Conservation (phyloP, 1,140 invertebrate genomes). For the Philopotamus ludificatus region DNA sequence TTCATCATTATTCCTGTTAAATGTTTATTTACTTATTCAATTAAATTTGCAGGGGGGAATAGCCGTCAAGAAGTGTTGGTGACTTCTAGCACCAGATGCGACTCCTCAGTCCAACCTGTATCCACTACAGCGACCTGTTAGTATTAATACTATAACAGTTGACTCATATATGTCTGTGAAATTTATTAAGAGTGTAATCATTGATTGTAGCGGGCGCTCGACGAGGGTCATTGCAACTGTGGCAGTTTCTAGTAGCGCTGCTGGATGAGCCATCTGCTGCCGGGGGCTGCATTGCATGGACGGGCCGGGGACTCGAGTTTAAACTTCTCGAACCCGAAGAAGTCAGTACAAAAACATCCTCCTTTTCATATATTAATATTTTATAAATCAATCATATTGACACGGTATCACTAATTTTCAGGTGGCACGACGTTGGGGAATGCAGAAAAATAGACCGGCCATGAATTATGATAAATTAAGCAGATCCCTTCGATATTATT, state of each 20-base stretch:
- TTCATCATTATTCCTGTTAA: too few species aligned
- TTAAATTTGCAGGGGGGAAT: background rate
- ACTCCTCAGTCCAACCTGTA: constrained; percentile 18
- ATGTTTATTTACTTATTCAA: background rate
- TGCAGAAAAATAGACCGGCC: constrained; percentile 86
- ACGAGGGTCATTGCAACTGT: constrained; percentile 85
- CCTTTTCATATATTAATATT: background rate
- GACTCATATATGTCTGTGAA: background rate
- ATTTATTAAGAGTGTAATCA: background rate
- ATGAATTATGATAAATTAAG: constrained; percentile 98
- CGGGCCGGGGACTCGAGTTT: constrained; percentile 90
- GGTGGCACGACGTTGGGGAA: constrained; percentile 80
- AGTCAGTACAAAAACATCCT: constrained; percentile 52
- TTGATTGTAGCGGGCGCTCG: constrained; percentile 54
- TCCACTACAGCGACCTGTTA: constrained; percentile 10
- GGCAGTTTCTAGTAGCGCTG: constrained; percentile 91
- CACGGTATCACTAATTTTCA: constrained; percentile 44
- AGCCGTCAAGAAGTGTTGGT: constrained; percentile 26
- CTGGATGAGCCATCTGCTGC: constrained; percentile 73
- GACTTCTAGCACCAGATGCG: constrained; percentile 31
- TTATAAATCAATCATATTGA: background rate
- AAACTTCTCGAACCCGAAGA: constrained; percentile 94
- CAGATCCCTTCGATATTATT: constrained; percentile 90
- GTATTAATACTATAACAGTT: background rate
- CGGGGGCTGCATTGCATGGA: constrained; percentile 91